Conservation (phyloP, 2,888 invertebrate species). For the Ornithoptera alexandrae region DNA sequence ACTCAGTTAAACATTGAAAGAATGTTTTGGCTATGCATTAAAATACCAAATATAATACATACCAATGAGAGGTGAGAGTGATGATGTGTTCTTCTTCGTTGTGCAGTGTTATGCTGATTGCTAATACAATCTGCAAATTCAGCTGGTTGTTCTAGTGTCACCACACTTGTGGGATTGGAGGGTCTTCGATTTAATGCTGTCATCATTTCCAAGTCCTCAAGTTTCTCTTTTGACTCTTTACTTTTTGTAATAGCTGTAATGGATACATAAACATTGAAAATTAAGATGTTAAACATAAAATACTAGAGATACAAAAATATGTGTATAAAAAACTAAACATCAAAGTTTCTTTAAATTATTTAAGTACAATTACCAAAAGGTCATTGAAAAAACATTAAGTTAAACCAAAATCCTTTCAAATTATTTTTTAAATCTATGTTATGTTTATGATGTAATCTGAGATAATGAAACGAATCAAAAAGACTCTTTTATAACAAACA, state of each 20-base stretch:
- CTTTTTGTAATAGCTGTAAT: conserved; percentile 80
- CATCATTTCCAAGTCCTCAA: conserved; percentile 78
- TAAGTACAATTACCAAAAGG: too few species aligned
- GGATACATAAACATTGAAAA: background rate
- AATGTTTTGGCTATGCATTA: background rate
- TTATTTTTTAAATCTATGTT: background rate
- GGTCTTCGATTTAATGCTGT: conserved; percentile 65
- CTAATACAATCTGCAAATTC: conserved; percentile 82
- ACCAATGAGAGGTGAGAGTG: conserved; percentile 67
- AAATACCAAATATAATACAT: conserved; percentile 28
- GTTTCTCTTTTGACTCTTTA: conserved; percentile 81
- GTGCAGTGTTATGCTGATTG: conserved; percentile 76
- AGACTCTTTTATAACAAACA: background rate
- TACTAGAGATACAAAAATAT: background rate
- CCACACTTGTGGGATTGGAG: conserved; percentile 68
- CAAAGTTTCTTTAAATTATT: too few species aligned
- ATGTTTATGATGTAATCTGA: background rate
- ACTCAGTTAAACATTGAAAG: too few species aligned
- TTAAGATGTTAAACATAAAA: background rate
- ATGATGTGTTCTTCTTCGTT: conserved; percentile 66
- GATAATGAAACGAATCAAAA: background rate
- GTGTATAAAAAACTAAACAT: too few species aligned
- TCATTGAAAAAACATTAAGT: too few species aligned
- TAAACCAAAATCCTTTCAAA: too few species aligned
- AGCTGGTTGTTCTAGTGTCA: conserved; percentile 68